Conservation (phyloP, 2,888 invertebrate species). For the Leistus spinibarbis region DNA sequence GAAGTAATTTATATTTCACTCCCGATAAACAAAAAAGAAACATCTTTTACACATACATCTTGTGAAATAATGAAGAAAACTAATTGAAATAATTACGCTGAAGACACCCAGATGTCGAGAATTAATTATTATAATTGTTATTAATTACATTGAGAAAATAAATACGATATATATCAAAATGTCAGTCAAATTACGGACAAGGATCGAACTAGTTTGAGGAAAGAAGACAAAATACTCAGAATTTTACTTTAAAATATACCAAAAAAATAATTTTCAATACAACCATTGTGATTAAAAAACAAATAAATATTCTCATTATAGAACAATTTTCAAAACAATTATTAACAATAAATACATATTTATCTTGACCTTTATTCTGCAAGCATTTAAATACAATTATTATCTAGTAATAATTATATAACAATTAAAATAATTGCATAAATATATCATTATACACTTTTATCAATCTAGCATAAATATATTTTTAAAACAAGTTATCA, state of each 20-base stretch:
- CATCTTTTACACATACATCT: slow-evolving; percentile 26
- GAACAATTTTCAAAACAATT: background rate
- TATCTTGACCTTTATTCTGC: background rate
- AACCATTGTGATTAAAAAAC: background rate
- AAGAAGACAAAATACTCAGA: no score
- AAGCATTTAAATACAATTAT: background rate
- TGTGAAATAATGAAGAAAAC: slow-evolving; percentile 32
- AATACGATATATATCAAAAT: slow-evolving; percentile 33
- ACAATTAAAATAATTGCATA: background rate
- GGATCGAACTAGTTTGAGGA: background rate
- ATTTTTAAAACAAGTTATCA: background rate
- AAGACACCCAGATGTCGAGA: slow-evolving; percentile 37
- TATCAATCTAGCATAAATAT: background rate
- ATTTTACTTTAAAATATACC: background rate
- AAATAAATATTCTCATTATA: no score
- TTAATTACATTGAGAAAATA: slow-evolving; percentile 30
- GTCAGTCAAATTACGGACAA: slow-evolving; percentile 8
- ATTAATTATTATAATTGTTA: slow-evolving; percentile 38
- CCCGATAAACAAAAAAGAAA: background rate
- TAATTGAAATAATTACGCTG: slow-evolving; percentile 37
- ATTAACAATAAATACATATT: background rate
- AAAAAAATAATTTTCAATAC: background rate
- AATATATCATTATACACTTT: background rate
- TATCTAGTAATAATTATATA: background rate
- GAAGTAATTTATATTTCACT: slow-evolving; percentile 24